Evolutionary conservation across 2,888 invertebrate species (phyloP).

Genomic region (Dorcus hopei): DNA sequence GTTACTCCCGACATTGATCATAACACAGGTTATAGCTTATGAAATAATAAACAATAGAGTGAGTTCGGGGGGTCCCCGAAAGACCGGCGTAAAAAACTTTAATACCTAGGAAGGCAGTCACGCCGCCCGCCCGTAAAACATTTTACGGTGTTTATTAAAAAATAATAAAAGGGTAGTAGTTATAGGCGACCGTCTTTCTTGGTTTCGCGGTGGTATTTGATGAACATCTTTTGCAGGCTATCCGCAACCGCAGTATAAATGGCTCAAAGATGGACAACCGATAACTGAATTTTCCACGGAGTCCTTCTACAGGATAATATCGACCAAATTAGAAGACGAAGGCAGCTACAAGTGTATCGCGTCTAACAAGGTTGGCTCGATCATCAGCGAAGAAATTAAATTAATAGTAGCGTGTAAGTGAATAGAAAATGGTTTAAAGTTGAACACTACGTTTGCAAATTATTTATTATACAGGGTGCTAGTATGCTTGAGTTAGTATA

Average conservation of each 20-base stretch:
- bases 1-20: background rate
- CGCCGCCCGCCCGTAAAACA: too few relatives aligned
- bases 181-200: too few relatives aligned
- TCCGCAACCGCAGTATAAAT: constrained; percentile 89
- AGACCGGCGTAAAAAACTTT: background rate
- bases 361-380: constrained; percentile 85
- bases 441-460: too few relatives aligned
- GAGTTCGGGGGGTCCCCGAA: background rate
- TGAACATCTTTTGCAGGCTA: constrained; percentile 60
- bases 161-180: too few relatives aligned
- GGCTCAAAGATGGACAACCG: constrained; percentile 83
- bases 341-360: constrained; percentile 93
- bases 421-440: background rate
- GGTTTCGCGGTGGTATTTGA: too few relatives aligned
- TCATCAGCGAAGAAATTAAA: constrained; percentile 86
- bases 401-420: constrained; percentile 91
- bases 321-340: constrained; percentile 77
- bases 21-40: constrained; percentile 1
- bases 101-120: background rate
- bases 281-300: constrained; percentile 79
- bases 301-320: constrained; percentile 78
- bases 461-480: background rate
- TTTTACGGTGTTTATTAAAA: too few relatives aligned
- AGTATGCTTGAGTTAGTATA: too few relatives aligned
- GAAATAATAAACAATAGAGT: background rate